Evolutionary conservation across 2,888 invertebrate genomes (phyloP).

Genomic region (Abrostola tripartita): DNA sequence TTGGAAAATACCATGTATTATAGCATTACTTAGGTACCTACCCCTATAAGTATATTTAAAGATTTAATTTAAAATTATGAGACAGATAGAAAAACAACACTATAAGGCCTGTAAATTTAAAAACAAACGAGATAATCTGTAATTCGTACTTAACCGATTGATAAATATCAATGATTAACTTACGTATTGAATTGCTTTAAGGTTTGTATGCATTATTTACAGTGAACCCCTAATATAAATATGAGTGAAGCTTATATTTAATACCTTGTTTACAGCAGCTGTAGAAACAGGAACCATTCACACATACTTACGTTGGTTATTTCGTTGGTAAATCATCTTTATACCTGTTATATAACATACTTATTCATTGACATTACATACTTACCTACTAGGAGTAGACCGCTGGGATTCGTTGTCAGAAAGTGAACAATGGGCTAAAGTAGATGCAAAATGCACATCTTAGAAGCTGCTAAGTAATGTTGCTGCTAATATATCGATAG

Average conservation of each 20-base stretch:
- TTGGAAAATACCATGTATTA: background rate
- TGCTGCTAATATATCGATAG: too few species aligned
- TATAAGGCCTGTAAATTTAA: too few species aligned
- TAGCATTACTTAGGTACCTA: background rate
- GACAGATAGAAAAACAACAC: background rate
- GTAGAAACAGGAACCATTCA: background rate
- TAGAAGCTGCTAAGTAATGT: background rate
- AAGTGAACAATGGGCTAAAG: conserved; percentile 26
- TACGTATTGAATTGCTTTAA: too few species aligned
- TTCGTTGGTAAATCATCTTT: background rate
- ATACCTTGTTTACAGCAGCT: background rate
- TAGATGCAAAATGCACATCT: conserved; percentile 9
- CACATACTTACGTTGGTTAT: background rate
- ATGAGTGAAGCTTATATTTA: background rate
- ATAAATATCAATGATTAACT: too few species aligned
- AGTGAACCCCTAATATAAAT: too few species aligned
- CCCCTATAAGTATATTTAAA: background rate
- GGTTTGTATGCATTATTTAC: background rate
- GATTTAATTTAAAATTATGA: background rate
- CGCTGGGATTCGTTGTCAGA: conserved; percentile 21
- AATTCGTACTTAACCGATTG: too few species aligned
- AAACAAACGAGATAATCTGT: too few species aligned
- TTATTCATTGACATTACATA: conserved; percentile 31
- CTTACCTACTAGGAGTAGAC: conserved; percentile 14
- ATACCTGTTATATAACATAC: conserved; percentile 19